Evolutionary conservation across 2,113 vertebrate genomes (phyloP), one percentile per base, ranked within the genome.

Genomic region (Scomber japonicus): DNA sequence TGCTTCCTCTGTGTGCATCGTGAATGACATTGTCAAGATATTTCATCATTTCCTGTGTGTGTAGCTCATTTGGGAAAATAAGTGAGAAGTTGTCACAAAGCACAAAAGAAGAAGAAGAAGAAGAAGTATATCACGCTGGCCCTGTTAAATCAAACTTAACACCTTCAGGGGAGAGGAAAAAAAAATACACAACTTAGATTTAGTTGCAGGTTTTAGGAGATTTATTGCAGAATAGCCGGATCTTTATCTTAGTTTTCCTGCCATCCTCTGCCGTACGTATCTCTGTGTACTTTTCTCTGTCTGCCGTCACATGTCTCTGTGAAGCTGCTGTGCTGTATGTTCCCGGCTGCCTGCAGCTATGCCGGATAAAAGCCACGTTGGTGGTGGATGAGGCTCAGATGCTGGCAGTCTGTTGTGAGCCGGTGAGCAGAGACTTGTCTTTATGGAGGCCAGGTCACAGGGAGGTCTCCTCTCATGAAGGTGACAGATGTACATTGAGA

Each of bases 381-480:
- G 35, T 5, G 66, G 88, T 56, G 80, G 69, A 74, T 71, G 82
- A 80, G 80, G 64, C 82, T 82, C 64, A 59, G 75, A 88, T 49
- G 83, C 75, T 54, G 73, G 72, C 75, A 49, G 83, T 88, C 82
- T 5, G 71, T 64, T 16, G 88, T 81, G 84, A 75, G 44, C 70
- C 56, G 31, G 81, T 3, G 75, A 60, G 80, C 76, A 31, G 66
- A 11, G 46, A 65, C 76, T 82, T 82, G 88, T 87, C 59, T 90
- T 88, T 76, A 48, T 21, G 74, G 81, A 54, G 76, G 67, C 73
- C 70, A 21, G 90, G 90, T 92, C 88, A 91, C 75, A 11, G 2
- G 74, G 89, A 88, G 91, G 89, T 88, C 88, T 83, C 53, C 84
- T 75, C 86, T 88, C 78, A 88, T 71, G 80, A 71, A 27, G 81